Base-by-base conservation (phyloP, 2,797 vertebrate genomes). In the Urophycis tenuis region DNA sequence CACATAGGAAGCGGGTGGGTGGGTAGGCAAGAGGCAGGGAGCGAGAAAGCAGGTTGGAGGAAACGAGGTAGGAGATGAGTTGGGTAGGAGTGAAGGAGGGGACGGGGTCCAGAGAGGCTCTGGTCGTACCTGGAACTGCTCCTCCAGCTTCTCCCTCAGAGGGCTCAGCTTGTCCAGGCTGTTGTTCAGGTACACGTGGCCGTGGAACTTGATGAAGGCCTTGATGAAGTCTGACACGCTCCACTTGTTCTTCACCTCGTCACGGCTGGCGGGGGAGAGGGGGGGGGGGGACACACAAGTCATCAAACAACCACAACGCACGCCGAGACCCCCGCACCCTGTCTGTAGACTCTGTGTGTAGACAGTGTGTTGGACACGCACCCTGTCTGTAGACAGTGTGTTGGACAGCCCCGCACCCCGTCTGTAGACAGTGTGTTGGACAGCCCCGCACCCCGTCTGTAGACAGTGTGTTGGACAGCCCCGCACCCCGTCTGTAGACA, bases 141-240 rank as follows among this genome's bases (percentile, higher is more conserved):
- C 96, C 91, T 99, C 97, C 91, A 99, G 94, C 77, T 95, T 96
- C 91, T 97, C 96, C 89, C 97, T 94, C 93, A 98, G 94, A 71
- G 86, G 87, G 81, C 93, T 94, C 89, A 99, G 92, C 70, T 96
- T 96, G 80, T 99, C 97, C 92, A 97, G 91, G 84, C 95, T 96
- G 92, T 96, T 97, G 84, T 95, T 95, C 91, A 99, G 92, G 90
- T 97, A 99, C 77, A 99, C 95, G 71, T 99, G 96, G 30, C 97
- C 97, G 4, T 99, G 97, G 81, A 99, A 99, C 91, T 98, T 98
- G 92, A 99, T 98, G 91, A 99, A 99, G 30, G 96, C 94, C 89
- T 96, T 96, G 90, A 99, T 95, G 92, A 99, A 99, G 89, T 99
- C 97, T 3, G 97, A 96, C 86, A 98, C 95, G 1, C 93, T 94